Conservation (phyloP, 2,888 invertebrate species). For the Asteroscopus sphinx region DNA sequence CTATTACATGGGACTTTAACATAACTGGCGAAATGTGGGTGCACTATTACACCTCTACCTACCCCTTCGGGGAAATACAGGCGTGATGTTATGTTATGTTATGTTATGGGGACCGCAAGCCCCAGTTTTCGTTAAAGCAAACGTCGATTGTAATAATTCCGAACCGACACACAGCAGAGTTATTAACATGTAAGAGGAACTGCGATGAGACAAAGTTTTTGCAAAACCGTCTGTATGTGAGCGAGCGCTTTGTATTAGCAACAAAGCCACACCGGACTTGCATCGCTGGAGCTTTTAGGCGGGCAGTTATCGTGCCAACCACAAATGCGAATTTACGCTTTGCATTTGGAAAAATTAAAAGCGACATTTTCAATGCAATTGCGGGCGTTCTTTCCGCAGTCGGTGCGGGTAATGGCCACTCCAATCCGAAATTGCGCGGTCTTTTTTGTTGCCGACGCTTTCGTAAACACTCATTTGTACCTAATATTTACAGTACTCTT, state of each 20-base stretch:
- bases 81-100: no score
- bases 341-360: slow-evolving; percentile 88
- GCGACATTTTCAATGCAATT: slow-evolving; percentile 87
- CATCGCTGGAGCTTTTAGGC: slow-evolving; percentile 84
- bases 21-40: no score
- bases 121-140: slow-evolving; percentile 15
- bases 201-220: slow-evolving; percentile 77
- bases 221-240: slow-evolving; percentile 77
- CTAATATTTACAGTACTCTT: slow-evolving; percentile 68
- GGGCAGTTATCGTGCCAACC: slow-evolving; percentile 81
- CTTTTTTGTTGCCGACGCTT: slow-evolving; percentile 79
- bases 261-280: slow-evolving; percentile 80
- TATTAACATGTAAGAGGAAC: slow-evolving; percentile 64
- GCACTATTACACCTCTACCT: no score
- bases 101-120: slow-evolving; percentile 9
- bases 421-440: slow-evolving; percentile 82
- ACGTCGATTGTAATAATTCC: slow-evolving; percentile 43
- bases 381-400: slow-evolving; percentile 82
- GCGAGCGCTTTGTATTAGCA: slow-evolving; percentile 82
- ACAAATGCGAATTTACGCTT: slow-evolving; percentile 86
- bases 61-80: no score
- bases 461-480: slow-evolving; percentile 81
- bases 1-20: no score
- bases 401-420: slow-evolving; percentile 87
- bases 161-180: slow-evolving; percentile 47